Evolutionary conservation across 2,888 invertebrate genomes (phyloP), one percentile per base, ranked within the genome.

Genomic region (Zelleria hepariella): DNA sequence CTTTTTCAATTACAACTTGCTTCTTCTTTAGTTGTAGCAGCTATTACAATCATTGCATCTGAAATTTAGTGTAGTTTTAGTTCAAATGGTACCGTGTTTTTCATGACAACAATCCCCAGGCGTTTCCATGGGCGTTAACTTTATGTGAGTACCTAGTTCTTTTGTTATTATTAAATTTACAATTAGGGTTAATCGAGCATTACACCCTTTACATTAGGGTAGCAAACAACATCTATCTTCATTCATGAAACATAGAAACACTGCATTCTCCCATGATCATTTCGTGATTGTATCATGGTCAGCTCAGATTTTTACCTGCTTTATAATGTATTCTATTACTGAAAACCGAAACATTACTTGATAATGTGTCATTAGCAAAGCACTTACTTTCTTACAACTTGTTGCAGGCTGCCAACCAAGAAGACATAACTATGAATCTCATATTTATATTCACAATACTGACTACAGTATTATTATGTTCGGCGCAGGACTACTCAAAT

Each of bases 111-210:
- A 71, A 69, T 65, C 63, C 66, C 66, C 69, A 72, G 70, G 68
- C 70, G 74, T 75, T 76, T 85, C 75, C 75, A 86, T 86, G 87
- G 87, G 87, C 87, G 87, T 86, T 81, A 78, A 82, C 86, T 81
- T 78, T 82, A 10, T 42, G 32, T 42, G 32, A 42, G 81, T 80
- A 83, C 71, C 71, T 74, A 71, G 67, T 74, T 76, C 71, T 75
- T 77, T 71, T 72, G 68, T 77, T 81, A 75, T 80, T 85, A 85
- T 86, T 86, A 72, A 82, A 86, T 86, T 82, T 42, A 82, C 55
- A 58, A 78, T 70, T 72, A 69, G 64, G 72, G 75, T 67, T 79
- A 75, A 74, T 74, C 67, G 62, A 62, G 64, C 66, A 59, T 72
- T 72, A 64, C 64, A 72, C 65, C 62, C 58, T 48, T 65, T 64